Evolutionary conservation across 2,797 vertebrate genomes (phyloP).

Genomic region (Ataeniobius toweri): DNA sequence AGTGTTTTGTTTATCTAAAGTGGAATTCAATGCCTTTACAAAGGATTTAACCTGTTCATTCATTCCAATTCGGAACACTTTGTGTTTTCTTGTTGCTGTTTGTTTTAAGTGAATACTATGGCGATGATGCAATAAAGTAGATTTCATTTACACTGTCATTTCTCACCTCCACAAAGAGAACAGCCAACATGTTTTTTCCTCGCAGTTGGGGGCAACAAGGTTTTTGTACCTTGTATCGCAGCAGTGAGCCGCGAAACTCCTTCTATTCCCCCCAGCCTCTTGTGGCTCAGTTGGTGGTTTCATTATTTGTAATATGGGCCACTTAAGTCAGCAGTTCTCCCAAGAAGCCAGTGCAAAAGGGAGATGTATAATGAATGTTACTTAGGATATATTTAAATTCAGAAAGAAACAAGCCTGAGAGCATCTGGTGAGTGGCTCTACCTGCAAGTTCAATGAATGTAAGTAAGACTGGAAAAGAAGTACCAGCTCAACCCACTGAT

Average conservation of each 20-base stretch:
- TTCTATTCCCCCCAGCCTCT: slow-evolving; percentile 40
- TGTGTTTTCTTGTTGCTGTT: slow-evolving; percentile 33
- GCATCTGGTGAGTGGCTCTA: background rate
- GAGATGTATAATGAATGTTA: slow-evolving; percentile 5
- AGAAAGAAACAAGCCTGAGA: slow-evolving; percentile 5
- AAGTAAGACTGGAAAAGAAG: background rate
- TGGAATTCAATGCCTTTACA: slow-evolving; percentile 45
- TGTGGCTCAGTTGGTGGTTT: slow-evolving; percentile 40
- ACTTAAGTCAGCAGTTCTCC: slow-evolving; percentile 37
- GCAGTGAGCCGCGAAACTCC: slow-evolving; percentile 17
- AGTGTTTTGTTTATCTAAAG: slow-evolving; percentile 67
- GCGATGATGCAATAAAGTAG: slow-evolving; percentile 22
- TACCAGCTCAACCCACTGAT: background rate
- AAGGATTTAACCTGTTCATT: slow-evolving; percentile 32
- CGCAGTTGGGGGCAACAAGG: slow-evolving; percentile 14
- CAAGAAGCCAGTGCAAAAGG: background rate
- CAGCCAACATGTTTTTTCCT: slow-evolving; percentile 35
- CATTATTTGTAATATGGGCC: slow-evolving; percentile 34
- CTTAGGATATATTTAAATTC: slow-evolving; percentile 4
- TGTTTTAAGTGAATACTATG: slow-evolving; percentile 17
- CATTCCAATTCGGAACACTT: slow-evolving; percentile 17
- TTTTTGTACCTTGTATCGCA: slow-evolving; percentile 35
- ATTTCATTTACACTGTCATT: slow-evolving; percentile 24
- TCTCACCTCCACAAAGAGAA: slow-evolving; percentile 36
- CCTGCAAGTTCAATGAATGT: background rate